Conservation (phyloP, 2,797 vertebrate genomes). For the Anniella stebbinsi region DNA sequence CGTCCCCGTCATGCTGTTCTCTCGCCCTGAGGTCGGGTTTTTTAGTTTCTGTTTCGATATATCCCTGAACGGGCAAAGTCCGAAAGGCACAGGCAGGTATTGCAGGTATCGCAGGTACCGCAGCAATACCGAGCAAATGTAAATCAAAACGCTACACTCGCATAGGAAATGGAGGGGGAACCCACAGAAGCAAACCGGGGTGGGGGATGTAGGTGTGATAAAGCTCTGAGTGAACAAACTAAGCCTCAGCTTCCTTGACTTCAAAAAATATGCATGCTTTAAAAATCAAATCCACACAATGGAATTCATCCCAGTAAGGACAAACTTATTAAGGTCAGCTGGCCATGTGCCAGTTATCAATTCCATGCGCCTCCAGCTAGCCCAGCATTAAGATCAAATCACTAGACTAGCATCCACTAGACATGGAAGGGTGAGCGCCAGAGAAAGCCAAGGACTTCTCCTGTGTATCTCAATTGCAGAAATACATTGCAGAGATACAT, state of each 20-base stretch:
- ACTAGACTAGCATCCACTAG: neutral
- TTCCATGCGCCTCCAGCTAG: constrained; percentile 13
- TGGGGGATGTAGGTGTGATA: too few relatives aligned
- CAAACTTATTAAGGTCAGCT: neutral
- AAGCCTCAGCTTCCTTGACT: neutral
- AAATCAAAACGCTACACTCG: too few relatives aligned
- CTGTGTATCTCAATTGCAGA: neutral
- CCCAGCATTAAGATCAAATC: constrained; percentile 2
- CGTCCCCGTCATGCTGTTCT: too few relatives aligned
- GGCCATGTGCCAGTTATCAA: neutral
- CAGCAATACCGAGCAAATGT: too few relatives aligned
- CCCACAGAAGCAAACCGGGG: too few relatives aligned
- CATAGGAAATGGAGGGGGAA: too few relatives aligned
- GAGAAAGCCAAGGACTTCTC: neutral
- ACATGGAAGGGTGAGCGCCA: neutral
- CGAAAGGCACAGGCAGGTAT: too few relatives aligned
- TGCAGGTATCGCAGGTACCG: too few relatives aligned
- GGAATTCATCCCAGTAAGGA: constrained; percentile 16
- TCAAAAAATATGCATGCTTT: neutral
- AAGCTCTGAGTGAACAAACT: neutral
- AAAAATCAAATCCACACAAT: neutral
- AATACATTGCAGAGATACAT: too few relatives aligned
- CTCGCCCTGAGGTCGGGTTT: too few relatives aligned
- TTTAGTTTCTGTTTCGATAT: too few relatives aligned
- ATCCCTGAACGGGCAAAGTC: too few relatives aligned